phyloP scores from a whole-genome alignment of 2,888 invertebrate species.

The Tridacna crocea region DNA sequence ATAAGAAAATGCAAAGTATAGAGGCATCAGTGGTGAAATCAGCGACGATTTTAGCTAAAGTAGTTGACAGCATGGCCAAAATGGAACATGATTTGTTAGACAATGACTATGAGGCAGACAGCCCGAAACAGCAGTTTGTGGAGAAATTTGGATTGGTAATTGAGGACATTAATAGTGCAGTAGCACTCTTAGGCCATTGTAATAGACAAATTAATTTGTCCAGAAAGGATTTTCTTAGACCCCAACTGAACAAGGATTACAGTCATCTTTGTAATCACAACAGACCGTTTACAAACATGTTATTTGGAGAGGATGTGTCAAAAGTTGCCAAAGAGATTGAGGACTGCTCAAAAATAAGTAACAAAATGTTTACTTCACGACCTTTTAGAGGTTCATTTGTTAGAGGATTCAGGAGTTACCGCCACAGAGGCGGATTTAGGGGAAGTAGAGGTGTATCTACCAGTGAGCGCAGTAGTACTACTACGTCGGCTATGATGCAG shows the following conservation, averaged over 20 bases:
- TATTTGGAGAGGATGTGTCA: neutral
- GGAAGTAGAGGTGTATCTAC: neutral
- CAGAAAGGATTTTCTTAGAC: neutral
- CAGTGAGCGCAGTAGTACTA: neutral
- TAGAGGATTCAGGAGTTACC: neutral
- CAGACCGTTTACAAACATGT: neutral
- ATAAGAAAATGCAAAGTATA: conserved; percentile 43
- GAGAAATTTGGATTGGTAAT: conserved; percentile 24
- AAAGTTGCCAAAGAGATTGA: neutral
- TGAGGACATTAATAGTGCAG: conserved; percentile 33
- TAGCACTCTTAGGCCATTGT: conserved; percentile 45
- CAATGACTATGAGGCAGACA: neutral
- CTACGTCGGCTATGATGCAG: conserved; percentile 20
- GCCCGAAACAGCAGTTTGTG: neutral
- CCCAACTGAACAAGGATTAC: too few relatives aligned
- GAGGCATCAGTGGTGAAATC: conserved; percentile 41
- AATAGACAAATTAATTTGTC: conserved; percentile 25
- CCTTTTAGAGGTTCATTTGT: neutral
- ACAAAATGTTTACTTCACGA: neutral
- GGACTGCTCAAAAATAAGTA: too few relatives aligned
- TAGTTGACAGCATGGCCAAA: conserved; percentile 38
- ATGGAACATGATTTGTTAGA: conserved; percentile 11
- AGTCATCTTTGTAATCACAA: neutral
- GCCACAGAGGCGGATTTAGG: neutral
- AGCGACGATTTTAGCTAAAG: conserved; percentile 46